Evolutionary conservation across 2,797 vertebrate species (phyloP).

Genomic region (Vultur gryphus): DNA sequence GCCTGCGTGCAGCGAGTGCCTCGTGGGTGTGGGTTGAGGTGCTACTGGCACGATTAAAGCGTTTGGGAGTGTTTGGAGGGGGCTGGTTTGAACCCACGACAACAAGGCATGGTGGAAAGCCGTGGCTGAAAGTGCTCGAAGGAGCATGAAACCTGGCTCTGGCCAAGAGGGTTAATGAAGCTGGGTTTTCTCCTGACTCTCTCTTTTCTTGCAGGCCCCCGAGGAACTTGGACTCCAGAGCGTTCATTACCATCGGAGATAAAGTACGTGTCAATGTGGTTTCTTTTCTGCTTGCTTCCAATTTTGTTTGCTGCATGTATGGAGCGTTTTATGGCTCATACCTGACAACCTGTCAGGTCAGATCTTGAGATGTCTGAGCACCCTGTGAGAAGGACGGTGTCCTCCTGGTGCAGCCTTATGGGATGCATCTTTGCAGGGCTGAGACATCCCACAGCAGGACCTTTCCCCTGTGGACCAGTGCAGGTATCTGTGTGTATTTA

Average conservation of each 20-base stretch:
- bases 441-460: neutral
- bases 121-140: neutral
- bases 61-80: neutral
- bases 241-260: slow-evolving; percentile 80
- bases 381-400: neutral
- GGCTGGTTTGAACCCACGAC: neutral
- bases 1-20: neutral
- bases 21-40: neutral
- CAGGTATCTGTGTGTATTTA: neutral
- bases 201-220: slow-evolving; percentile 68
- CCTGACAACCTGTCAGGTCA: neutral
- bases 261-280: slow-evolving; percentile 44
- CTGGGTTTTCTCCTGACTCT: neutral
- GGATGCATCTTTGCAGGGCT: neutral
- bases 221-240: slow-evolving; percentile 77
- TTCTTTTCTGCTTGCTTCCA: neutral
- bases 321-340: neutral
- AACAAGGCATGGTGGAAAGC: neutral
- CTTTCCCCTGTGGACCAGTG: neutral
- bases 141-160: neutral
- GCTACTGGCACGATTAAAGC: neutral
- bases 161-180: neutral
- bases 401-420: neutral
- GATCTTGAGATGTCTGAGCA: neutral
- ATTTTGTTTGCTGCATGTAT: neutral